Conservation (phyloP, 2,113 vertebrate species). For the Gavia stellata region DNA sequence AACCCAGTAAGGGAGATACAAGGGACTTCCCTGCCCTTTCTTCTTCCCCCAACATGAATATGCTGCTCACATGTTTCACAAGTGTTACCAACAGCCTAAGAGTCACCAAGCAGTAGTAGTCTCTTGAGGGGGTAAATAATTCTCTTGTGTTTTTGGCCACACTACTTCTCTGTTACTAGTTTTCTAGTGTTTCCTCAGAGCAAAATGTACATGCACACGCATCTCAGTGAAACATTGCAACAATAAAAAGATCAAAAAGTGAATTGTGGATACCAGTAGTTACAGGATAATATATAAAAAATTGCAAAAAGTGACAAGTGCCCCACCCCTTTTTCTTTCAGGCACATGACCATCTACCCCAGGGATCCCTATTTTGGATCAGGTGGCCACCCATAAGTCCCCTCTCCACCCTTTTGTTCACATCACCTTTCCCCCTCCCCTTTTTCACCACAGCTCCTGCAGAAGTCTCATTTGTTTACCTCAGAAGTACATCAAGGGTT, state of each 20-base stretch:
- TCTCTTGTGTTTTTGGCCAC: background rate
- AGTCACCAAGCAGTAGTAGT: background rate
- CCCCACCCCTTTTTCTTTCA: background rate
- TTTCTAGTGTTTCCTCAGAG: background rate
- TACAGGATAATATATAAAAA: background rate
- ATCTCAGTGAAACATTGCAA: background rate
- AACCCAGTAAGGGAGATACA: background rate
- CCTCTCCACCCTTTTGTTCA: background rate
- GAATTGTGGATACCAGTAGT: background rate
- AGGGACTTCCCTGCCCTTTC: background rate
- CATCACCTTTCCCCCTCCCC: background rate
- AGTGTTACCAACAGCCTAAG: background rate
- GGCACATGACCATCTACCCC: background rate
- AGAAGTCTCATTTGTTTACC: background rate
- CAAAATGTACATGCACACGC: background rate
- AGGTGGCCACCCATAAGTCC: background rate
- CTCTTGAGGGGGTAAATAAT: background rate
- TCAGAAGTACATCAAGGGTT: background rate
- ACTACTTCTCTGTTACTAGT: background rate
- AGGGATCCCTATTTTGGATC: background rate
- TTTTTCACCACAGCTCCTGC: background rate
- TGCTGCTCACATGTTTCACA: background rate
- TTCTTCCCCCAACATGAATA: background rate
- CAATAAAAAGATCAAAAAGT: background rate
- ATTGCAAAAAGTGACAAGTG: background rate